A percentile compares a stretch with the other conserved stretches of the same genome.
phyloP scores from a whole-genome alignment of 2,888 invertebrate genomes.

The Dryobotodes eremita region DNA sequence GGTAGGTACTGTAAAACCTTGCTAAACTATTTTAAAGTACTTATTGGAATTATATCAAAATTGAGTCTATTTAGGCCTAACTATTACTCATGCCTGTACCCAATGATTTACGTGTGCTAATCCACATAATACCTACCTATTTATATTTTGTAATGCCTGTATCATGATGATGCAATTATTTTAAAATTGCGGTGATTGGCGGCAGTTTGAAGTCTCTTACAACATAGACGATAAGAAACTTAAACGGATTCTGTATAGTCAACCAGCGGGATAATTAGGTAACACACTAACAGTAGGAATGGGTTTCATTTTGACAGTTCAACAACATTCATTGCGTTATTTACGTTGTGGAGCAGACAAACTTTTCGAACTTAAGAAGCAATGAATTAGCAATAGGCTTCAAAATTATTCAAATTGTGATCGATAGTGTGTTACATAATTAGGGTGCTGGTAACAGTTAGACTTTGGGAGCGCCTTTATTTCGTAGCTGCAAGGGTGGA shows the following conservation, averaged over 20 bases:
- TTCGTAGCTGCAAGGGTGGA: neutral
- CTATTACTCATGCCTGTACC: neutral
- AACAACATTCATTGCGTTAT: too few species aligned
- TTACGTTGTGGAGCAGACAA: too few species aligned
- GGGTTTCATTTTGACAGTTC: too few species aligned
- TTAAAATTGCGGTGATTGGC: constrained; percentile 24
- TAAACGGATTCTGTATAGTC: neutral
- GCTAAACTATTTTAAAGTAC: too few species aligned
- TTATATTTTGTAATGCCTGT: constrained; percentile 14
- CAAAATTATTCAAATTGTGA: too few species aligned
- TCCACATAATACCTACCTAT: neutral
- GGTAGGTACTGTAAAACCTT: too few species aligned
- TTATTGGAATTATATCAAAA: neutral
- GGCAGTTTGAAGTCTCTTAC: neutral
- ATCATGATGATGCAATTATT: constrained; percentile 23
- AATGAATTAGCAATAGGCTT: too few species aligned
- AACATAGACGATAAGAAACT: constrained; percentile 14
- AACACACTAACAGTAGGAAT: too few species aligned
- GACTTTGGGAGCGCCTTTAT: neutral
- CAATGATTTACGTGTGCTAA: constrained; percentile 25
- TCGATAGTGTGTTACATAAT: too few species aligned
- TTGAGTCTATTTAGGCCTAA: neutral
- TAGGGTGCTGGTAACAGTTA: neutral
- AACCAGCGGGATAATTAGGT: too few species aligned
- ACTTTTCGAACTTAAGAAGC: too few species aligned